Evolutionary conservation across 2,797 vertebrate genomes (phyloP).

Genomic region (Aldrovandia affinis): DNA sequence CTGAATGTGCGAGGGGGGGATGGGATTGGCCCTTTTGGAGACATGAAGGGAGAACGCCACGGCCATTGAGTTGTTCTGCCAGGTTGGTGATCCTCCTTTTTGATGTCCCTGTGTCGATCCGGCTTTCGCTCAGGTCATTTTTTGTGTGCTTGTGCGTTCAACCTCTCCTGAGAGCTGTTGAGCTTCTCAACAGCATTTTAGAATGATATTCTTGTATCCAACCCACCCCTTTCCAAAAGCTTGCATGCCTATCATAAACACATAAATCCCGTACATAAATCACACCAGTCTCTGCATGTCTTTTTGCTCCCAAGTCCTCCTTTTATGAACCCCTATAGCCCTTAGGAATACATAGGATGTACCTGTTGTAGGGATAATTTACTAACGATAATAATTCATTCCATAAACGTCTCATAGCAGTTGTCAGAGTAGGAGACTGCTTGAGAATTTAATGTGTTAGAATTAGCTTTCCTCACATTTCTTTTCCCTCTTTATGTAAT

Average conservation of each 20-base stretch:
- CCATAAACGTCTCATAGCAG: neutral
- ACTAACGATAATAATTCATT: neutral
- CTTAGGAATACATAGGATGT: neutral
- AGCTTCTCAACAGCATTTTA: constrained; percentile 92
- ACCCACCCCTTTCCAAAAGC: constrained; percentile 8
- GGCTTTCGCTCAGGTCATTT: constrained; percentile 84
- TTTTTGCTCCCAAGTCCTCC: neutral
- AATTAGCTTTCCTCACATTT: neutral
- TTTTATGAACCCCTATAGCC: neutral
- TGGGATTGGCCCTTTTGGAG: constrained; percentile 82
- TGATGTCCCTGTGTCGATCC: constrained; percentile 79
- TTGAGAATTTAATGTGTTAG: neutral
- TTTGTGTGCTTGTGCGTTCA: constrained; percentile 82
- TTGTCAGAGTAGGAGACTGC: no score
- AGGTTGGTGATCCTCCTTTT: constrained; percentile 95
- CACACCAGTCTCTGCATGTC: constrained; percentile 8
- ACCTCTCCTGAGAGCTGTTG: constrained; percentile 83
- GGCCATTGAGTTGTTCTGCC: constrained; percentile 83
- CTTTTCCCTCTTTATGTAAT: neutral
- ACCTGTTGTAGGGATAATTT: neutral
- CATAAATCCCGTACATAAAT: neutral
- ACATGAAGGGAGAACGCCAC: constrained; percentile 74
- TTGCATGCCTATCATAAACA: constrained; percentile 4
- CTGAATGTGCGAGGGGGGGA: constrained; percentile 74
- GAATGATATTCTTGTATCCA: constrained; percentile 88